Percentiles rank a stretch among this genome's conserved stretches.
These are phyloP conservation scores for Porites lutea DNA, from an alignment of 64 coral and sea anemone genomes.

Conservation along the genomic window DNA sequence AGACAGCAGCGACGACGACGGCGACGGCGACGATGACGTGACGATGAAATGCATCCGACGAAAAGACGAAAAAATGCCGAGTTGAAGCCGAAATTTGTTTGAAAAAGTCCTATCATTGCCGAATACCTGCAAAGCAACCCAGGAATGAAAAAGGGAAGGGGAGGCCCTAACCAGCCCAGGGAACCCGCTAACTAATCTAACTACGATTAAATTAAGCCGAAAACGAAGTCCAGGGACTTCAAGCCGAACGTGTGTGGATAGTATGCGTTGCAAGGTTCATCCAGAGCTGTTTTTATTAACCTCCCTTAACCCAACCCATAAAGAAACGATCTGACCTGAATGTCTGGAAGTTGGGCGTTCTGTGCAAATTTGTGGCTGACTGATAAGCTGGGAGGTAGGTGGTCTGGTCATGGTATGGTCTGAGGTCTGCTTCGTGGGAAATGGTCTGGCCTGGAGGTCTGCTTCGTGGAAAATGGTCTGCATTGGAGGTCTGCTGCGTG, in stretches of 20 bases:
- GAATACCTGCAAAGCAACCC: constrained; percentile 22
- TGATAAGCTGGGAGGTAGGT: too few relatives aligned
- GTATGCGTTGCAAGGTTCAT: constrained; percentile 34
- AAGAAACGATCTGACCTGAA: background rate
- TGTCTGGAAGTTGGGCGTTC: too few relatives aligned
- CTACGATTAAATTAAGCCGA: background rate
- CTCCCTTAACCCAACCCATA: background rate
- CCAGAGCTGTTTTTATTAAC: constrained; percentile 1
- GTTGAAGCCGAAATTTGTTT: background rate
- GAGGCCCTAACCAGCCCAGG: background rate
- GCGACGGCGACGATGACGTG: background rate
- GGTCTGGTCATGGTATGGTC: too few relatives aligned
- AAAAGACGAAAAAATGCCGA: background rate
- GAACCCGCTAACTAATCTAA: background rate
- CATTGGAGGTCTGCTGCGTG: too few relatives aligned
- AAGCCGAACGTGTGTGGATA: constrained; percentile 7
- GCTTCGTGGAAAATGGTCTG: too few relatives aligned
- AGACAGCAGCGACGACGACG: background rate
- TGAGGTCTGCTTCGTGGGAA: too few relatives aligned
- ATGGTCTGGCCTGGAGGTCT: too few relatives aligned
- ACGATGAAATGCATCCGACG: background rate
- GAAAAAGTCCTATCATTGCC: background rate
- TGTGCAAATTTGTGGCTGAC: too few relatives aligned
- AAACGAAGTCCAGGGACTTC: background rate
- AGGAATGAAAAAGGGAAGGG: background rate